Evolutionary conservation across 2,113 vertebrate genomes (phyloP), one percentile per base, ranked within the genome.

Genomic region (Oenanthe oenanthe): DNA sequence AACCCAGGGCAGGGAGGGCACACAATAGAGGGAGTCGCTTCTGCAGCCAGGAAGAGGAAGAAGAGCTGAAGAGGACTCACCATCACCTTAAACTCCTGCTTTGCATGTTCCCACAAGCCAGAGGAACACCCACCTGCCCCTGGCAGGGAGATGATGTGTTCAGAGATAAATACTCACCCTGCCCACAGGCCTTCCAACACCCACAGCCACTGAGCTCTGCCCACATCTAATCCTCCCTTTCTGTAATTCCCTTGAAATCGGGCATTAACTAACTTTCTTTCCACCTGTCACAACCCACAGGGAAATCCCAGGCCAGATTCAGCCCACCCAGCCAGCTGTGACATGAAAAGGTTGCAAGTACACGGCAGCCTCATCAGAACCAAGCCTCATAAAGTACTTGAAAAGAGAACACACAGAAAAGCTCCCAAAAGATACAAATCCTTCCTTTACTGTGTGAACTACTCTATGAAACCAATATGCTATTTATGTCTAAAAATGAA

Each of bases 101-200:
- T 34, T 43, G 89, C 98, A 0, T 91, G 98, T 97, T 86, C 51
- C 77, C 93, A 96, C 97, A 98, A 86, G 87, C 68, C 29, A 43
- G 57, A 85, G 83, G 62, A 95, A 85, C 60, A 57, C 88, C 90
- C 85, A 80, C 81, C 93, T 88, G 14, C 62, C 79, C 75, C 74
- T 80, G 88, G 36, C 87, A 89, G 77, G 63, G 76, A 90, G 85
- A 32, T 56, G 73, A 89, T 75, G 80, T 47, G 71, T 53, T 74
- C 4, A 0, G 51, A 96, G 96, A 43, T 9, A 85, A 81, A 75
- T 45, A 89, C 74, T 97, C 97, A 88, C 96, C 97, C 97, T 97
- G 43, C 89, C 92, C 92, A 80, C 71, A 88, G 94, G 97, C 97
- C 83, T 87, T 67, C 7, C 65, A 91, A 95, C 43, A 25, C 79